Evolutionary conservation across 2,113 vertebrate genomes (phyloP), one percentile per base, ranked within the genome.

Genomic region (Collichthys lucidus): DNA sequence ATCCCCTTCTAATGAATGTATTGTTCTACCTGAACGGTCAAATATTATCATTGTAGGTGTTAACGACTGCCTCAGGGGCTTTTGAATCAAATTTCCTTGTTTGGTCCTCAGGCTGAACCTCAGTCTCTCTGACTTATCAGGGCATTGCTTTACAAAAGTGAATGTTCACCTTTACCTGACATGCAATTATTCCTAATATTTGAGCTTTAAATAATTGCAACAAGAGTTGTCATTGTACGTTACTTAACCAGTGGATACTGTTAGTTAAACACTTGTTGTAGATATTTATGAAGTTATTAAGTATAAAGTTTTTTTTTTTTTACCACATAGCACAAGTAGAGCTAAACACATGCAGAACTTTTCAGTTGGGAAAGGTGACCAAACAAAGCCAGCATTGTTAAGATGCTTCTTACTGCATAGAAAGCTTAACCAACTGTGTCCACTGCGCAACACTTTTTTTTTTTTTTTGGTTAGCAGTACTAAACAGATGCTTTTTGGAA

Each of bases 401-500:
- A 65, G 59, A 62, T 22, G 59, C 50, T 62, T 84, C 47, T 24
- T 59, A 57, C 49, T 59, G 31, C 22, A 73, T 22, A 61, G 61
- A 88, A 77, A 87, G 77, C 80, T 60, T 49, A 80, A 85, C 67
- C 61, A 90, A 89, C 82, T 88, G 80, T 86, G 83, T 86, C 79
- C 85, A 80, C 79, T 60, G 59, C n/a, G 59, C 46, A 70, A 60
- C 63, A 76, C 57, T 53, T 72, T 62, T 62, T 85, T 80, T 57
- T 72, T 62, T 74, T 77, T 85, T 80, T 87, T 82, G 70, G 75
- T 92, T 74, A 84, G 68, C 75, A 79, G 74, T 83, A 74, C 68
- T 83, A 89, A 87, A 90, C 90, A 92, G 84, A 93, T 89, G 89
- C 89, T 93, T 92, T 92, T 92, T 82, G 82, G 86, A 80, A 82